A percentile compares a stretch with the other conserved stretches of the same genome.
These are phyloP conservation scores for Stenurella melanura DNA, from an alignment of 2,888 invertebrate species.

Conservation along the genomic window DNA sequence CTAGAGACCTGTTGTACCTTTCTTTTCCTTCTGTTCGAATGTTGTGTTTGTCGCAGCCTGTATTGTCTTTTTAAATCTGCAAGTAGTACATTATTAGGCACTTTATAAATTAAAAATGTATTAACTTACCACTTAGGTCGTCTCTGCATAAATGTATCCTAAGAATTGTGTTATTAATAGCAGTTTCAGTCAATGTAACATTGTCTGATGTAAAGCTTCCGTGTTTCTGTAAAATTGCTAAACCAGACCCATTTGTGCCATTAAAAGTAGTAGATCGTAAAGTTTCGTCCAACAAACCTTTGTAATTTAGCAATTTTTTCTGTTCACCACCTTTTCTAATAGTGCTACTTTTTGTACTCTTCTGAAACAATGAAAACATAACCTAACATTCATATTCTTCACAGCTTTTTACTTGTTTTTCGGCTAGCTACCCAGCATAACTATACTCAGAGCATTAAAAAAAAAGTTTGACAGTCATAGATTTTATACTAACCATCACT, in stretches of 20 bases:
- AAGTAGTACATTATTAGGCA: constrained; percentile 24
- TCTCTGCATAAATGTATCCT: constrained; percentile 52
- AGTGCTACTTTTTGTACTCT: not conserved
- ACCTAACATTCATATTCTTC: not conserved
- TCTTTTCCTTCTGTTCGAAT: constrained; percentile 43
- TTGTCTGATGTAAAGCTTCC: constrained; percentile 50
- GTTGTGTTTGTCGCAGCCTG: constrained; percentile 34
- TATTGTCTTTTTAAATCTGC: constrained; percentile 48
- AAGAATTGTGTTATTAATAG: constrained; percentile 53
- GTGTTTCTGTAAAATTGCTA: constrained; percentile 45
- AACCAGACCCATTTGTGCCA: constrained; percentile 33
- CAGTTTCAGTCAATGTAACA: constrained; percentile 51
- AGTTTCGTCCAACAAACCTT: constrained; percentile 27
- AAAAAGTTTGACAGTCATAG: not conserved
- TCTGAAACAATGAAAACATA: constrained; percentile 29
- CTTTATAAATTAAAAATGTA: constrained; percentile 13
- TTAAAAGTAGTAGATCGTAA: constrained; percentile 28
- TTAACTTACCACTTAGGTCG: constrained; percentile 50
- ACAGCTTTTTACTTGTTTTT: not conserved
- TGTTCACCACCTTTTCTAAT: not conserved
- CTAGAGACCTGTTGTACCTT: constrained; percentile 44
- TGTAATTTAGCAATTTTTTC: constrained; percentile 26
- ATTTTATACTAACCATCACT: not conserved
- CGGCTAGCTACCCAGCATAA: constrained; percentile 15
- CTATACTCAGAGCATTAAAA: constrained; percentile 1